phyloP scores from a whole-genome alignment of 2,888 invertebrate species.

The Eristalinus aeneus region DNA sequence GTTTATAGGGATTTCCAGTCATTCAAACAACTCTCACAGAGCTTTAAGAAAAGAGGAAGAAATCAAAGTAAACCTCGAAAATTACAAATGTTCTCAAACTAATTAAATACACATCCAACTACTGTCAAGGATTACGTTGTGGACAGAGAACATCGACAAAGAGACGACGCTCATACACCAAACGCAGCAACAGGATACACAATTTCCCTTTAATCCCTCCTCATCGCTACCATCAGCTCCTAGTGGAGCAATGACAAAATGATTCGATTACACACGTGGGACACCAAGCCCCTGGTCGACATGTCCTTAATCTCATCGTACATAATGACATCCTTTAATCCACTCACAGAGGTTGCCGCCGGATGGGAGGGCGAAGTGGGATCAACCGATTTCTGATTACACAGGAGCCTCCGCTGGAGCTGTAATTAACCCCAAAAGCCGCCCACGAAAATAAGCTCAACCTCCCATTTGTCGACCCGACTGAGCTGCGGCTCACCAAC shows the following conservation, averaged over 20 bases:
- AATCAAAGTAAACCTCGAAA: too few species aligned
- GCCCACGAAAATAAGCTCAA: constrained; percentile 5
- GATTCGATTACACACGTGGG: constrained; percentile 30
- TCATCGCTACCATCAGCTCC: background rate
- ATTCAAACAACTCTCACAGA: too few species aligned
- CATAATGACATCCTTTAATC: constrained; percentile 13
- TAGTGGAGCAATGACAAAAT: background rate
- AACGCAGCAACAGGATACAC: background rate
- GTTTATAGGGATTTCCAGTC: too few species aligned
- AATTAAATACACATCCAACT: too few species aligned
- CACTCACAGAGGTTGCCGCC: background rate
- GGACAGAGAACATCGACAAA: background rate
- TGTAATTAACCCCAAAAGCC: constrained; percentile 29
- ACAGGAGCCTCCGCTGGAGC: background rate
- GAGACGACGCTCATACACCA: background rate
- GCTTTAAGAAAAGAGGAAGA: too few species aligned
- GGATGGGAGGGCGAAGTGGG: background rate
- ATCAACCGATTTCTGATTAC: background rate
- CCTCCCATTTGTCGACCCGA: background rate
- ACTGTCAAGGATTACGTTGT: background rate
- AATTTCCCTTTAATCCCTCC: background rate
- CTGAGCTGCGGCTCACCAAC: background rate
- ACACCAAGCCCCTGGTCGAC: background rate
- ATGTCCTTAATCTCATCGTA: constrained; percentile 13
- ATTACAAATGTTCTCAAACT: too few species aligned